These are phyloP conservation scores for Tragelaphus eurycerus DNA, from an alignment of 2,797 vertebrate species.

Conservation along the genomic window DNA sequence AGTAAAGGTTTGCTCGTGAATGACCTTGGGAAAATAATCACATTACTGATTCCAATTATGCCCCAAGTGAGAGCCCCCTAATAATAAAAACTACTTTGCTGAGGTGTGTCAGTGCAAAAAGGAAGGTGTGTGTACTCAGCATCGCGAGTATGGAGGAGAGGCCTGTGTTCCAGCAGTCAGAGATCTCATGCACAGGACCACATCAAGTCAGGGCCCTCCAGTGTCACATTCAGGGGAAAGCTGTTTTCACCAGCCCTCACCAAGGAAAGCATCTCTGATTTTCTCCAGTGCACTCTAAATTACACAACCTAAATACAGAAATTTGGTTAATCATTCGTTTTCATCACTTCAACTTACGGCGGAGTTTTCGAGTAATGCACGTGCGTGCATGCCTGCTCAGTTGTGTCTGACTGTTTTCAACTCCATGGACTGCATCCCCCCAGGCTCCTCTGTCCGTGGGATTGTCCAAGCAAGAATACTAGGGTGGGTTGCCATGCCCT, in stretches of 20 bases:
- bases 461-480: not conserved
- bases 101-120: not conserved
- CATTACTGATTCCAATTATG: not conserved
- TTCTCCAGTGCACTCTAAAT: not conserved
- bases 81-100: not conserved
- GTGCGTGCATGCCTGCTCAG: not conserved
- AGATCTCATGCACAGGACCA: not conserved
- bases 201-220: not conserved
- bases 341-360: not conserved
- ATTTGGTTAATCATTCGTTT: not conserved
- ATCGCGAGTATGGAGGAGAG: not conserved
- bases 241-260: not conserved
- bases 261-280: not conserved
- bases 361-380: not conserved
- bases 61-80: not conserved
- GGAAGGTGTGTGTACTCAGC: not conserved
- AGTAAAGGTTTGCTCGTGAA: not conserved
- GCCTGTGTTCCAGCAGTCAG: not conserved
- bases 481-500: not conserved
- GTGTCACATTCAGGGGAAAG: not conserved
- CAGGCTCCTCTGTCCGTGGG: not conserved
- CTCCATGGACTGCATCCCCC: not conserved
- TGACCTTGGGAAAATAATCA: not conserved
- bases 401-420: rapidly evolving
- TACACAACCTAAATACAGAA: not conserved